A percentile compares a stretch with the other conserved stretches of the same genome.
phyloP scores from a whole-genome alignment of 2,888 invertebrate genomes.

The Drosophila suboccidentalis region DNA sequence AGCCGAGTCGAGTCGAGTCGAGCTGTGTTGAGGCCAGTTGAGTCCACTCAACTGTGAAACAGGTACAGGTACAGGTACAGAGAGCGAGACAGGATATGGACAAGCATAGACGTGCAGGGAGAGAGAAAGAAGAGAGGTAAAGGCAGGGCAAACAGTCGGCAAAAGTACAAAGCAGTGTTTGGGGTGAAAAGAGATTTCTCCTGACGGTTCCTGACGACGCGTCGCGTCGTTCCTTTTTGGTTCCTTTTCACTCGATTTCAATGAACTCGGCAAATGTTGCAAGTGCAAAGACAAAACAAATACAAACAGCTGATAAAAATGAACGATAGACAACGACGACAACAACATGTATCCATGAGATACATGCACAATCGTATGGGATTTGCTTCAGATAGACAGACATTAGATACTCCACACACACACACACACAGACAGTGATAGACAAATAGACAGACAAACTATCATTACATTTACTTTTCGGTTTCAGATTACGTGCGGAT shows the following conservation, averaged over 20 bases:
- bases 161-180: constrained; percentile 72
- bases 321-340: constrained; percentile 40
- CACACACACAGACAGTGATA: constrained; percentile 19
- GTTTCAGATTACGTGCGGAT: constrained; percentile 46
- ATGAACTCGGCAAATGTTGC: constrained; percentile 78
- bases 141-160: constrained; percentile 67
- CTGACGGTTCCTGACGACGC: constrained; percentile 20
- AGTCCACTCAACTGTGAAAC: constrained; percentile 82
- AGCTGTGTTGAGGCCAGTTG: constrained; percentile 41
- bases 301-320: constrained; percentile 78
- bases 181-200: constrained; percentile 59
- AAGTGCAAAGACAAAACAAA: constrained; percentile 73
- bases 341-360: constrained; percentile 21
- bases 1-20: constrained; percentile 42
- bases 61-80: constrained; percentile 56
- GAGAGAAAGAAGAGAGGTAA: constrained; percentile 5
- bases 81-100: constrained; percentile 63
- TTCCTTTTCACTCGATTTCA: constrained; percentile 75
- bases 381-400: constrained; percentile 16
- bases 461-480: constrained; percentile 55
- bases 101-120: constrained; percentile 40
- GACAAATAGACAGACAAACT: constrained; percentile 35
- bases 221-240: constrained; percentile 23
- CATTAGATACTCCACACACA: constrained; percentile 36
- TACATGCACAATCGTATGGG: constrained; percentile 14